These are phyloP conservation scores for Eudorcas thomsonii DNA, from an alignment of 2,113 vertebrate species.

Conservation along the genomic window DNA sequence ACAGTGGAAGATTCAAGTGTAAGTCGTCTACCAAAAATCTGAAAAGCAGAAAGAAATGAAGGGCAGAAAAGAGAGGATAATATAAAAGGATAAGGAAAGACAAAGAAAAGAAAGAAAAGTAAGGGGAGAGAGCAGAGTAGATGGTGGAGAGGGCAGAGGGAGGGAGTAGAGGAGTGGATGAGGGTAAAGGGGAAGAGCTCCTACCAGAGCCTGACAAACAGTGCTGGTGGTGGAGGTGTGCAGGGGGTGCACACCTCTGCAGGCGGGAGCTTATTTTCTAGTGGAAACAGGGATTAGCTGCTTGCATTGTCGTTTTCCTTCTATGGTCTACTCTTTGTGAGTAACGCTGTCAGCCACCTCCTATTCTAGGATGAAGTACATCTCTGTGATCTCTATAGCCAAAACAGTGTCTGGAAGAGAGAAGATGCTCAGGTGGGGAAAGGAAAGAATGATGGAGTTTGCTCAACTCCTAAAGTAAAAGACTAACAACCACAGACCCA, in stretches of 20 bases:
- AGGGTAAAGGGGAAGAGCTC: background rate
- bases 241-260: fast-evolving
- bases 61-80: background rate
- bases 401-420: background rate
- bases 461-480: background rate
- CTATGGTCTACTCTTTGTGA: background rate
- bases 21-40: background rate
- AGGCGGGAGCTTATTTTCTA: background rate
- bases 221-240: fast-evolving
- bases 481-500: background rate
- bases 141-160: background rate
- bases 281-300: background rate
- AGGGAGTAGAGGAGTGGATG: too few relatives aligned
- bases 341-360: background rate
- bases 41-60: background rate
- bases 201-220: background rate
- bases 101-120: background rate
- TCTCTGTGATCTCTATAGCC: background rate
- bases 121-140: background rate
- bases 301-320: background rate
- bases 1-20: background rate
- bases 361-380: too few relatives aligned
- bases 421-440: background rate
- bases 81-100: background rate
- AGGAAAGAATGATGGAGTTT: background rate